These are phyloP conservation scores for Temnothorax unifasciatus DNA, from an alignment of 2,888 invertebrate species.

Conservation along the genomic window DNA sequence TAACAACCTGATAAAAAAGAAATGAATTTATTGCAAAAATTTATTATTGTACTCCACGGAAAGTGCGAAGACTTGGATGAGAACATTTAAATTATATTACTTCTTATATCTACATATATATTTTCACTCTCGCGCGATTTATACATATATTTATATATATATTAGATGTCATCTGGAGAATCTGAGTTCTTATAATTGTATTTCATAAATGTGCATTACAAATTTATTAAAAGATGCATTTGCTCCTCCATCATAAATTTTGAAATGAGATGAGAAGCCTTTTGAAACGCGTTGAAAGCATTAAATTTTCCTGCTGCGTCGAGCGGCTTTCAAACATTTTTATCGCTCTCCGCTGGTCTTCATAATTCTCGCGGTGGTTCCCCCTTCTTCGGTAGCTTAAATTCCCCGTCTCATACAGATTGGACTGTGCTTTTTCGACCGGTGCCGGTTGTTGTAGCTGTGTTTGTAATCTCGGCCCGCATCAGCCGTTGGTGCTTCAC, in stretches of 20 bases:
- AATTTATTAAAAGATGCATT: neutral
- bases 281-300: conserved; percentile 14
- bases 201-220: neutral
- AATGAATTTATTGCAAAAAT: neutral
- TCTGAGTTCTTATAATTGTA: neutral
- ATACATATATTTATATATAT: too few species aligned
- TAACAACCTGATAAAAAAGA: neutral
- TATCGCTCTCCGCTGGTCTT: conserved; percentile 22
- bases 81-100: neutral
- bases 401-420: neutral
- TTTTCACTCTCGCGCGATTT: neutral
- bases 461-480: neutral
- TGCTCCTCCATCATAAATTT: neutral
- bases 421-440: neutral
- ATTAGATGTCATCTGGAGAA: neutral
- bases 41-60: too few species aligned
- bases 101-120: neutral
- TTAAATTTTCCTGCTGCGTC: conserved; percentile 36
- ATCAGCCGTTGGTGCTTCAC: conserved; percentile 2
- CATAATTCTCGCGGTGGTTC: conserved; percentile 7
- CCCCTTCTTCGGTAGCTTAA: neutral
- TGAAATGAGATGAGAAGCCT: neutral
- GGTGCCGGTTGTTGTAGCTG: neutral
- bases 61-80: neutral
- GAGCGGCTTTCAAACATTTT: conserved; percentile 36